Percentiles rank a stretch among this genome's conserved stretches.
These are phyloP conservation scores for Bombus terrestris DNA, from an alignment of 1,140 invertebrate genomes.

Conservation along the genomic window DNA sequence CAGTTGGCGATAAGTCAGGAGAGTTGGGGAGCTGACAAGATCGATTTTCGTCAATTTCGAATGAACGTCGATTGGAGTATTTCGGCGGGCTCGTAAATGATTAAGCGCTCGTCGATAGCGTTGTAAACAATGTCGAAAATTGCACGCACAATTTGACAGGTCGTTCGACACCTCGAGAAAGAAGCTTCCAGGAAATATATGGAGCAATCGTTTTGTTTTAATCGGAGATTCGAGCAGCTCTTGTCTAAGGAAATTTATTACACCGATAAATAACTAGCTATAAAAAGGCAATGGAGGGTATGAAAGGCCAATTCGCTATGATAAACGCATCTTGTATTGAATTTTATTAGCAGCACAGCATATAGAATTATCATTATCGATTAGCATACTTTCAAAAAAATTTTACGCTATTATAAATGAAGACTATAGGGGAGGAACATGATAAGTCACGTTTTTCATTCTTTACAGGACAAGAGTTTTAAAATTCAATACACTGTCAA, in stretches of 20 bases:
- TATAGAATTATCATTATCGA: no score
- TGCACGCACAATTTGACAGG: constrained; percentile 41
- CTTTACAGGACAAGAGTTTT: no score
- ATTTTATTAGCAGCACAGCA: background rate
- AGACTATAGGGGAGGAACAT: no score
- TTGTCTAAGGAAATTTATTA: constrained; percentile 21
- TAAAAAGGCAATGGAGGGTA: background rate
- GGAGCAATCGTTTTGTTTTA: background rate
- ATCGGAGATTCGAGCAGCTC: background rate
- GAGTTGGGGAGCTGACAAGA: constrained; percentile 30
- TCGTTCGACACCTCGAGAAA: constrained; percentile 6
- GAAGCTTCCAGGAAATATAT: background rate
- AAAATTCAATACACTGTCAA: no score
- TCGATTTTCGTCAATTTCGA: constrained; percentile 59
- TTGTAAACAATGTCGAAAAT: constrained; percentile 40
- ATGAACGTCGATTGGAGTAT: constrained; percentile 56
- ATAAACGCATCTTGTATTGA: background rate
- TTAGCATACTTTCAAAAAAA: no score
- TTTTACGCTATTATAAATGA: no score
- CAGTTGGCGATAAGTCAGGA: background rate
- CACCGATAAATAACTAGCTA: constrained; percentile 3
- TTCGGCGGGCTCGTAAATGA: constrained; percentile 61
- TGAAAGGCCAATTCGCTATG: background rate
- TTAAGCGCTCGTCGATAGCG: constrained; percentile 42
- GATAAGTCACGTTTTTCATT: no score